A percentile compares a stretch with the other conserved stretches of the same genome.
These are phyloP conservation scores for Heteractis magnifica DNA, from an alignment of 92 coral and sea anemone genomes.

Conservation along the genomic window DNA sequence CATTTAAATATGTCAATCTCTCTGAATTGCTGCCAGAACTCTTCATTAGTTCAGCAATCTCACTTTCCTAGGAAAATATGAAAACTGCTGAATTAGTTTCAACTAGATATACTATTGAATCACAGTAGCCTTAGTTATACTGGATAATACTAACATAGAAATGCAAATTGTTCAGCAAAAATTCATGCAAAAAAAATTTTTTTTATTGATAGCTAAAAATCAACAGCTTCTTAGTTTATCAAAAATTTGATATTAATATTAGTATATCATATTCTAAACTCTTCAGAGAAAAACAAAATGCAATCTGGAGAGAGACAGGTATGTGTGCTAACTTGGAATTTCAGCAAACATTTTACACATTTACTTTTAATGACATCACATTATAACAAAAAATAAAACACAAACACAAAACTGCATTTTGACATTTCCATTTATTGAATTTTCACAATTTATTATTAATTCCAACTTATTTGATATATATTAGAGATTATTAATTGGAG, in stretches of 20 bases:
- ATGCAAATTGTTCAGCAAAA: not conserved
- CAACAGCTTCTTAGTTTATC: no score
- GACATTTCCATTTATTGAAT: slow-evolving; percentile 6
- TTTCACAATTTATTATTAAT: not conserved
- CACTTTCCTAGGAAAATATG: slow-evolving; percentile 57
- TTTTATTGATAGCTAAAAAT: no score
- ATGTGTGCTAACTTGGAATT: not conserved
- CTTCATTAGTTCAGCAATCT: slow-evolving; percentile 82
- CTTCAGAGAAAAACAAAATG: not conserved
- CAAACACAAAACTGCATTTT: not conserved
- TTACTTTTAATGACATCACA: no score
- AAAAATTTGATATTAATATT: no score
- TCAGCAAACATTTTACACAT: no score
- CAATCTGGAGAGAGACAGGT: slow-evolving; percentile 15
- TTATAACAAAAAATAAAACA: not conserved
- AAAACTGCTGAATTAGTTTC: slow-evolving; percentile 4
- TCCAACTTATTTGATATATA: not conserved
- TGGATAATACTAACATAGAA: not conserved
- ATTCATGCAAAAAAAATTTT: not conserved
- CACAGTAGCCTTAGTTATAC: not conserved
- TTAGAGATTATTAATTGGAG: not conserved
- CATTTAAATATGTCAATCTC: slow-evolving; percentile 74
- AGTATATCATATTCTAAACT: not conserved
- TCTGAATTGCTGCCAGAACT: slow-evolving; percentile 83
- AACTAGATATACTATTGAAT: not conserved